Evolutionary conservation across 2,797 vertebrate genomes (phyloP).

Genomic region (Ciconia nigra): DNA sequence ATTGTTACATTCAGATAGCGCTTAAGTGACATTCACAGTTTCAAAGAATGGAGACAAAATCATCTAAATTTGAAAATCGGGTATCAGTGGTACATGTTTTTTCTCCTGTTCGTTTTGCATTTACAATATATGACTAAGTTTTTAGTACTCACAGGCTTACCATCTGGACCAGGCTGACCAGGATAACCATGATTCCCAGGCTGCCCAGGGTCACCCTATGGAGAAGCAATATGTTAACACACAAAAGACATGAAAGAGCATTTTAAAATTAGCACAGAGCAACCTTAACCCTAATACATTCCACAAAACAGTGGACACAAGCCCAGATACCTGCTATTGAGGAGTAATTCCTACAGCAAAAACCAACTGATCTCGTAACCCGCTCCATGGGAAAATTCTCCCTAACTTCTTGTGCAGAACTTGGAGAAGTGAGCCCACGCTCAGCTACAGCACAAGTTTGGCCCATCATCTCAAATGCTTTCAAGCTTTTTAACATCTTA

Average conservation of each 20-base stretch:
- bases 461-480: neutral
- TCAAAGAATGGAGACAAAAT: neutral
- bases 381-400: neutral
- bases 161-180: constrained; percentile 96
- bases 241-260: neutral
- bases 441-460: neutral
- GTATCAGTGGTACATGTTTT: neutral
- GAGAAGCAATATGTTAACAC: neutral
- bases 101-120: neutral
- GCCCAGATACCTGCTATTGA: neutral
- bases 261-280: neutral
- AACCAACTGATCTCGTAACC: neutral
- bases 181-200: constrained; percentile 84
- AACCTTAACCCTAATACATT: neutral
- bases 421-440: neutral
- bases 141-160: constrained; percentile 99
- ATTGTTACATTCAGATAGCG: neutral
- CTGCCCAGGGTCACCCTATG: constrained; percentile 86
- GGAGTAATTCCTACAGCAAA: neutral
- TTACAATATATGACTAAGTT: constrained; percentile 84
- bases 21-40: neutral
- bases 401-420: neutral
- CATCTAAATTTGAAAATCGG: neutral
- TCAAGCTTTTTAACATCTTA: neutral
- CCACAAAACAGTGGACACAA: neutral